Base-by-base conservation (phyloP, 2,113 vertebrate genomes). In the Tichodroma muraria region DNA sequence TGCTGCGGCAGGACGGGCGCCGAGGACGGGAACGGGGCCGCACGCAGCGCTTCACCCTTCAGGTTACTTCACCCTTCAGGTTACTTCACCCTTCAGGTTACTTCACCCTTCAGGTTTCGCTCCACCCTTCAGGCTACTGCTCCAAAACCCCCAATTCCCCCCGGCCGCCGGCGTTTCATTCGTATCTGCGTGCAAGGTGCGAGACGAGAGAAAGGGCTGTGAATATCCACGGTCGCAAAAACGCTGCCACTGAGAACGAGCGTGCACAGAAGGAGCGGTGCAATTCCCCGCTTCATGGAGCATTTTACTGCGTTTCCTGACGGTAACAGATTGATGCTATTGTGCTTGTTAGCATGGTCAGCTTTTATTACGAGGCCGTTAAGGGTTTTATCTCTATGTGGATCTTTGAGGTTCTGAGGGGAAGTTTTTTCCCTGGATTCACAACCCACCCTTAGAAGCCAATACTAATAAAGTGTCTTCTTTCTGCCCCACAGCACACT, bases 401-500 rank as follows among this genome's bases (percentile, higher is more conserved):
- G 33, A 80, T 79, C 69, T 94, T 72, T 44, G 42, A 80, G 60
- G 19, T 64, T 80, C 40, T 14, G 42, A 63, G 61, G 45, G 37
- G 10, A 80, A 52, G 22, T 20, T 78, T 89, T 57, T 63, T 5
- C 53, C 71, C 44, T 59, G 44, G 63, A 66, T 63, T 84, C 53
- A 64, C 40, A 87, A 31, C 14, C 27, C 61, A 49, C 11, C 40
- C 47, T 80, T 49, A 49, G 80, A 59, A 80, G 49, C 49, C 45
- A 60, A 5, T 65, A 37, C 47, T 85, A 87, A 95, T 37, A 38
- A 89, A 92, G 80, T 57, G 38, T 47, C 38, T 69, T 85, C 21
- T 90, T 87, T 87, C 94, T 78, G 78, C 84, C 79, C 89, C 79
- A 63, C 98, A 99, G 99, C 95, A 98, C 99, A 35, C 95, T 99